Evolutionary conservation across 2,797 vertebrate species (phyloP), one percentile per base, ranked within the genome.

Genomic region (Oreochromis mossambicus): DNA sequence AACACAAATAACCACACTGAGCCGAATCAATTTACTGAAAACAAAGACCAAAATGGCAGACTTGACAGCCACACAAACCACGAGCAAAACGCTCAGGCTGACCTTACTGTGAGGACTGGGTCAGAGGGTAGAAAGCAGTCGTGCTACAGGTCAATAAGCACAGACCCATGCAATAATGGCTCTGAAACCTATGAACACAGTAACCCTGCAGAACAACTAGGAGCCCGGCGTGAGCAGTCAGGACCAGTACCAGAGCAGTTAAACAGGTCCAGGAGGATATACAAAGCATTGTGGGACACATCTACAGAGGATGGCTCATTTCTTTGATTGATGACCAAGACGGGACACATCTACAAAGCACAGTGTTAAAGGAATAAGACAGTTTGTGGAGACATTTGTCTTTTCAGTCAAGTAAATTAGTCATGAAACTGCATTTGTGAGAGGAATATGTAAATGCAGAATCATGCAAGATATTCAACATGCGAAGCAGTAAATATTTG

Each of bases 201-300:
- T 7, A 50, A 58, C 43, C 6, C 51, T 41, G 48, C 80, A 56
- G 85, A 61, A 80, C 82, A 88, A 80, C 13, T n/a, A 34, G 48
- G 50, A n/a, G 29, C 36, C 6, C 80, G 81, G 43, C 38, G 56
- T 2, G 80, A 93, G 63, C 13, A 61, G n/a, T 83, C 87, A 41
- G 80, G 81, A 43, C 66, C 54, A 4, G 85, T 15, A 5, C 41
- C 56, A 2, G 41, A 38, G 5, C 91, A 3, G 17, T 73, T 78
- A 11, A 85, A 58, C 79, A 55, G 78, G 24, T 51, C 61, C 54
- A 88, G 87, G 41, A 87, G 80, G 80, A 83, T 38, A 13, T 85
- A 83, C 87, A 90, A 77, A 73, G 95, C 75, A 9, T 46, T 90
- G 63, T 95, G 95, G 95, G 94, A 94, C 83, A 82, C 24, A 76